These are phyloP conservation scores for Drosophila virilis DNA, from an alignment of 1,140 invertebrate species.

Conservation along the genomic window DNA sequence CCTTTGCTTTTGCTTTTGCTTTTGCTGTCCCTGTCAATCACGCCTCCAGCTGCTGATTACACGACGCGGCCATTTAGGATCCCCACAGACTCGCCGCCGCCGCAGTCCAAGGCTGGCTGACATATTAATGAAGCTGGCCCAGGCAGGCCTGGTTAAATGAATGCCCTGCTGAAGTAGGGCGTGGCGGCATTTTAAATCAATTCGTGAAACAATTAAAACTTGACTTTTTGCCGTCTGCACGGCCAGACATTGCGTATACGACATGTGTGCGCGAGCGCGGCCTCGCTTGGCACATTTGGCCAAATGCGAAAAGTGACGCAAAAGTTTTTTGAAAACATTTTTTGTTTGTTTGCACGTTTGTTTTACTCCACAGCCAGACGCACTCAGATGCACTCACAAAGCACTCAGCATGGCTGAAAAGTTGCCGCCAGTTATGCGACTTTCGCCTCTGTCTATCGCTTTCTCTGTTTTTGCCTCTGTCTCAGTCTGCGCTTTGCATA, in stretches of 20 bases:
- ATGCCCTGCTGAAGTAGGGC: slow-evolving; percentile 31
- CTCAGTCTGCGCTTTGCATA: slow-evolving; percentile 62
- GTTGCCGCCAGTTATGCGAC: slow-evolving; percentile 32
- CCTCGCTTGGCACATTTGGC: slow-evolving; percentile 12
- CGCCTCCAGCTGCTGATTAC: slow-evolving; percentile 39
- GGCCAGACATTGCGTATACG: slow-evolving; percentile 58
- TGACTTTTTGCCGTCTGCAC: slow-evolving; percentile 45
- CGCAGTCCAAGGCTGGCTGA: slow-evolving; percentile 27
- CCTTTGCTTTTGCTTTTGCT: neutral
- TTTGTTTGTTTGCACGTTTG: slow-evolving; percentile 4
- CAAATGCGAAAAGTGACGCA: slow-evolving; percentile 36
- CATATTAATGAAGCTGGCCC: slow-evolving; percentile 70
- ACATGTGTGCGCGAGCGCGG: slow-evolving; percentile 37
- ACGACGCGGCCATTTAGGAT: slow-evolving; percentile 58
- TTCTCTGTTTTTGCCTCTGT: neutral
- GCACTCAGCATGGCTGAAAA: slow-evolving; percentile 42
- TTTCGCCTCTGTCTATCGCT: slow-evolving; percentile 27
- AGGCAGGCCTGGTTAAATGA: slow-evolving; percentile 44
- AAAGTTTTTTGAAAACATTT: slow-evolving; percentile 37
- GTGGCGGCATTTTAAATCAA: slow-evolving; percentile 70
- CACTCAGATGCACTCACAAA: slow-evolving; percentile 32
- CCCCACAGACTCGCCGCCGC: neutral
- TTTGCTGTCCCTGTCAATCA: slow-evolving; percentile 37
- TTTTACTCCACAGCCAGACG: slow-evolving; percentile 15
- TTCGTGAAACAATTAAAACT: slow-evolving; percentile 77